Percentiles rank a stretch among this genome's conserved stretches.
These are phyloP conservation scores for Lepidochrysops patricia DNA, from an alignment of 2,888 invertebrate species.

Conservation along the genomic window DNA sequence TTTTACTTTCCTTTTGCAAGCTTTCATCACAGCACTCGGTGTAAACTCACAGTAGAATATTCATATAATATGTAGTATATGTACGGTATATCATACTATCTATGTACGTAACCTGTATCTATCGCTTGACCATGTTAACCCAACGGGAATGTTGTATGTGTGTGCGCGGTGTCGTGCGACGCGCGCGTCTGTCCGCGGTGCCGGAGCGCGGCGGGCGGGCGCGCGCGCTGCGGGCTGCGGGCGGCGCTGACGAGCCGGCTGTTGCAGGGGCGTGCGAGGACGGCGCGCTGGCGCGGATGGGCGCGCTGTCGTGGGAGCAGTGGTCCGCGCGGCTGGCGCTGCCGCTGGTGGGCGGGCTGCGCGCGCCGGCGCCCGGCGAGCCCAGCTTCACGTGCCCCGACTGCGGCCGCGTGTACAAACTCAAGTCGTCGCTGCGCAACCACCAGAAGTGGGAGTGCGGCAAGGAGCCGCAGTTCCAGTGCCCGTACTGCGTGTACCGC, in stretches of 20 bases:
- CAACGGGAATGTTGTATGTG: slow-evolving; percentile 53
- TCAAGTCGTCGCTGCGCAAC: slow-evolving; percentile 88
- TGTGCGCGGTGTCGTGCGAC: slow-evolving; percentile 23
- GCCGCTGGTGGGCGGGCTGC: slow-evolving; percentile 77
- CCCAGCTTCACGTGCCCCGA: slow-evolving; percentile 83
- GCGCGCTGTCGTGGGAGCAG: slow-evolving; percentile 81
- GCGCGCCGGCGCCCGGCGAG: slow-evolving; percentile 43
- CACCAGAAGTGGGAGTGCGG: slow-evolving; percentile 92
- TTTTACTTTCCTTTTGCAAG: slow-evolving; percentile 62
- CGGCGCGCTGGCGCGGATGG: slow-evolving; percentile 72
- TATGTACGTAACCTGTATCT: slow-evolving; percentile 51
- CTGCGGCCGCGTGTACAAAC: slow-evolving; percentile 89
- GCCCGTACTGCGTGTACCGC: slow-evolving; percentile 87
- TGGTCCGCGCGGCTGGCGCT: slow-evolving; percentile 84
- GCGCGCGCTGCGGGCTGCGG: slow-evolving; percentile 21
- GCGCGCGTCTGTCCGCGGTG: slow-evolving; percentile 26
- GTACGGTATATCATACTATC: slow-evolving; percentile 27
- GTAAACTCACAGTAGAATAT: slow-evolving; percentile 66
- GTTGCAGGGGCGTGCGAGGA: slow-evolving; percentile 48
- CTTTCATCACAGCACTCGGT: slow-evolving; percentile 73
- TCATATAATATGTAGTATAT: slow-evolving; percentile 31
- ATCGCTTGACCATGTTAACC: slow-evolving; percentile 62
- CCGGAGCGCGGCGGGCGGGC: slow-evolving; percentile 24
- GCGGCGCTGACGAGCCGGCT: slow-evolving; percentile 35
- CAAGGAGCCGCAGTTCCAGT: slow-evolving; percentile 88